Evolutionary conservation across 2,797 vertebrate genomes (phyloP), one percentile per base, ranked within the genome.

Genomic region (Lepilemur ruficaudatus): DNA sequence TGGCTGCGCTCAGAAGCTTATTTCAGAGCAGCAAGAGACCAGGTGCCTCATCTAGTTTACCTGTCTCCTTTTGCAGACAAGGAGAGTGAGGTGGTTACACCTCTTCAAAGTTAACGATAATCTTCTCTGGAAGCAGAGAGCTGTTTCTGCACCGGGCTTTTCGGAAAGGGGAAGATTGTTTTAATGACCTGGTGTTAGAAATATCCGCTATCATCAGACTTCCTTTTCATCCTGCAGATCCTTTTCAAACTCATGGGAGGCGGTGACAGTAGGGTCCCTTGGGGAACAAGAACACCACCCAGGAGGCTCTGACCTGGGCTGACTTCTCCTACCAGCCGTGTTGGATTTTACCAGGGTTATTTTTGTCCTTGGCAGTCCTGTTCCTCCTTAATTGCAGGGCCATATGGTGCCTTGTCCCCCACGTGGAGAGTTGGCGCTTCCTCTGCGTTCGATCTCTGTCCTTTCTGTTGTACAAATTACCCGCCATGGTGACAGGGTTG

Each of bases 361-460:
- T 94, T 98, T 98, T 95, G 94, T 97, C 97, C 84, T 96, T 98
- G 98, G 97, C 96, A 92, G 4, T 97, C 75, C 94, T 97, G 96
- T 96, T 83, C 23, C 92, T 97, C 93, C 98, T 96, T 98, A 98
- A 97, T 98, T 98, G 98, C 96, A 92, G 96, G 97, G 95, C 97
- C 97, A 95, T 52, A 89, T 94, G 96, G 86, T 97, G 96, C 84
- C 96, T 97, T 97, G 96, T 97, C 89, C 91, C 95, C 89, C 95
- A 94, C 78, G 4, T 20, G 79, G 97, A 97, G 92, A 96, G 88
- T 2, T 98, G 98, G 97, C 97, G 91, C 70, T 8, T 79, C 63
- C 95, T 89, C 94, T 97, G 91, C 96, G 88, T 97, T 78, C 82
- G 97, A 7, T 89, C 30, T 94, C 96, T 96, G 83, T 97, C 96